Evolutionary conservation across 2,113 vertebrate species (phyloP).

Genomic region (Channa maculata): DNA sequence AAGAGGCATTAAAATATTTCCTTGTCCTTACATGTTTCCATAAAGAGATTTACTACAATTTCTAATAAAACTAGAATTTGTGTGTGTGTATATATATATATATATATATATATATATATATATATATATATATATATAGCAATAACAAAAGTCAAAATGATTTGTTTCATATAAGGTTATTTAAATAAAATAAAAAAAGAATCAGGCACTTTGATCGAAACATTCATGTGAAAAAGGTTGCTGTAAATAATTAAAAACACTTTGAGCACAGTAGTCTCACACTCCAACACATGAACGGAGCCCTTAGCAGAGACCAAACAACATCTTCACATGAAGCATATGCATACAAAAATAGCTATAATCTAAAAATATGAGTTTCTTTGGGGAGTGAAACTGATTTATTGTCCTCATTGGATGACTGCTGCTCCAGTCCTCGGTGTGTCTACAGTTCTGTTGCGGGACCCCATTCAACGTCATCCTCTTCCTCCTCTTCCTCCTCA

Average conservation of each 20-base stretch:
- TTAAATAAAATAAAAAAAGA: constrained; percentile 37
- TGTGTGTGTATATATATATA: too few species aligned
- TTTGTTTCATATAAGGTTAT: constrained; percentile 16
- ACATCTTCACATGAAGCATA: neutral
- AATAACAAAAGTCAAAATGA: neutral
- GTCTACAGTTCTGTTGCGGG: constrained; percentile 92
- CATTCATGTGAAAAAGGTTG: constrained; percentile 8
- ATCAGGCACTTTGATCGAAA: constrained; percentile 48
- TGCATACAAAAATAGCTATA: constrained; percentile 14
- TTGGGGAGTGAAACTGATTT: neutral
- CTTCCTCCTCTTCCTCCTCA: constrained; percentile 75
- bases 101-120: too few species aligned
- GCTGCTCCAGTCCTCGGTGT: neutral
- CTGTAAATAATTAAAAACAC: neutral
- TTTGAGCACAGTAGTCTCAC: neutral
- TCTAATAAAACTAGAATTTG: constrained; percentile 42
- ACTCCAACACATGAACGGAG: neutral
- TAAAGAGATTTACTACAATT: neutral
- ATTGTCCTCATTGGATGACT: neutral
- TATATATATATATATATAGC: too few species aligned
- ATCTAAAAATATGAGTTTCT: constrained; percentile 10
- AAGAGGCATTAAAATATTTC: constrained; percentile 20
- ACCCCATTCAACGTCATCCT: constrained; percentile 89
- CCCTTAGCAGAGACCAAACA: neutral
- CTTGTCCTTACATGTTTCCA: constrained; percentile 3